Conservation (phyloP, 1,140 invertebrate species). For the Hesperophylax magnus region DNA sequence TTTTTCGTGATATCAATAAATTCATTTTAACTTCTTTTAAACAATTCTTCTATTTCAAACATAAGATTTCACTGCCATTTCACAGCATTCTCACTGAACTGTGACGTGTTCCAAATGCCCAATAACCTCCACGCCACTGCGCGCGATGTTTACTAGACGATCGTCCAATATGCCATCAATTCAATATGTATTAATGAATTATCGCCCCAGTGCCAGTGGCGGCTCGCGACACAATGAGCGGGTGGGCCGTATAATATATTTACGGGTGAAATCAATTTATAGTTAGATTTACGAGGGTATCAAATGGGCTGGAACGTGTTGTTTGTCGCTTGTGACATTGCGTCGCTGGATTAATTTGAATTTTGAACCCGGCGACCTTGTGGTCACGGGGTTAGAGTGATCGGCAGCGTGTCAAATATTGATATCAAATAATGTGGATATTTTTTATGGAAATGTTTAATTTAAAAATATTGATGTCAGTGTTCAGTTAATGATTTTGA, state of each 20-base stretch:
- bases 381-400: constrained; percentile 29
- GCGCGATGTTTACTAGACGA: constrained; percentile 8
- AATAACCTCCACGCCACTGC: constrained; percentile 1
- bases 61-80: too few relatives aligned
- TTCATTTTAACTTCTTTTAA: too few relatives aligned
- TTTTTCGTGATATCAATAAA: too few relatives aligned
- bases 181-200: constrained; percentile 55
- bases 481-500: too few relatives aligned
- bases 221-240: constrained; percentile 16
- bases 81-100: background rate
- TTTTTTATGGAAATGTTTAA: too few relatives aligned
- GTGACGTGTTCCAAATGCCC: background rate
- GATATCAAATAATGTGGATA: too few relatives aligned
- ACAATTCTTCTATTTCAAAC: too few relatives aligned
- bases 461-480: too few relatives aligned
- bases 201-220: constrained; percentile 43
- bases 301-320: constrained; percentile 47
- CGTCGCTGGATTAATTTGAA: background rate
- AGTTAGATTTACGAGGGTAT: constrained; percentile 54
- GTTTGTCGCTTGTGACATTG: background rate
- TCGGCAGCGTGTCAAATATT: background rate
- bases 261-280: constrained; percentile 55
- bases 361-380: background rate
- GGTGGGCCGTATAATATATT: constrained; percentile 51
- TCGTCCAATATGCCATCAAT: constrained; percentile 54